Conservation (phyloP, 2,113 vertebrate species). For the Nyctereutes procyonoides region DNA sequence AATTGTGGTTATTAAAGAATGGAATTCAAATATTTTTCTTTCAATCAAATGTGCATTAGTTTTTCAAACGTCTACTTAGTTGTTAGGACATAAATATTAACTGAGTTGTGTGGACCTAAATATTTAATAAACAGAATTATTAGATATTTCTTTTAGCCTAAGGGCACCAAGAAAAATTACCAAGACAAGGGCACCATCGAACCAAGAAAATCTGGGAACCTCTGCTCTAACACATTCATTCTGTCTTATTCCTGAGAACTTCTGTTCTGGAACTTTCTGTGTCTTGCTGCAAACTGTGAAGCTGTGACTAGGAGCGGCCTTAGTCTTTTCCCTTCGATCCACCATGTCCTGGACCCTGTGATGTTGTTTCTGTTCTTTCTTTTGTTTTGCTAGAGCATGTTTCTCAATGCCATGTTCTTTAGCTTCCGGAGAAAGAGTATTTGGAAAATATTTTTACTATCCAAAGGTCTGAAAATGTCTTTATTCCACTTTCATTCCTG, state of each 20-base stretch:
- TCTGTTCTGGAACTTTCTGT: not conserved
- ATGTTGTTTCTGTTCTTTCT: not conserved
- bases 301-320: not conserved
- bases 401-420: not conserved
- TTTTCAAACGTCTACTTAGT: not conserved
- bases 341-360: not conserved
- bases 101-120: not conserved
- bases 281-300: not conserved
- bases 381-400: not conserved
- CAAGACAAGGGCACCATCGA: not conserved
- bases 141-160: not conserved
- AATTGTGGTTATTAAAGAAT: not conserved
- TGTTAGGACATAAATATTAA: not conserved
- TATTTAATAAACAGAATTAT: not conserved
- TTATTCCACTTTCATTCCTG: not conserved
- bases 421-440: not conserved
- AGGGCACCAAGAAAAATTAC: not conserved
- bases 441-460: not conserved
- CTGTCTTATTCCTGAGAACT: not conserved
- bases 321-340: not conserved
- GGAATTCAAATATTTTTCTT: not conserved
- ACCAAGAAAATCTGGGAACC: not conserved
- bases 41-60: not conserved
- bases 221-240: not conserved
- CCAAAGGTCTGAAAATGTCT: not conserved